Percentiles rank a stretch among this genome's conserved stretches.
phyloP scores from a whole-genome alignment of 2,797 vertebrate species.

The Lagodon rhomboides region DNA sequence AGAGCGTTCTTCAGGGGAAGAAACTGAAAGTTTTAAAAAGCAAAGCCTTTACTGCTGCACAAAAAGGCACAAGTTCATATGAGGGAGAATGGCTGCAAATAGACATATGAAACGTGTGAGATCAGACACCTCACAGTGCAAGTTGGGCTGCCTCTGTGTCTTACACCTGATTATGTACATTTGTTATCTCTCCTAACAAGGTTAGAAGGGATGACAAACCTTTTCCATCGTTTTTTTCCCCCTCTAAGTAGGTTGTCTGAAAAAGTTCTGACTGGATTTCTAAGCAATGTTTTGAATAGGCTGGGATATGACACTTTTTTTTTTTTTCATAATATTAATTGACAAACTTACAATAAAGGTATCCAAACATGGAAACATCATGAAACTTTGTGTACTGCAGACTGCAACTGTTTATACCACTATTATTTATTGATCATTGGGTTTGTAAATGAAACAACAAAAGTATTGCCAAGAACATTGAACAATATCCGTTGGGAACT shows the following conservation, averaged over 20 bases:
- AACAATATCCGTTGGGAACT: not conserved
- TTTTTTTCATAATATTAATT: not conserved
- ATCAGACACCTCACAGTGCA: slow-evolving; percentile 16
- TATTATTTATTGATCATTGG: not conserved
- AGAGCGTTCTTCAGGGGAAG: not conserved
- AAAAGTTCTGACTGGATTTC: slow-evolving; percentile 8
- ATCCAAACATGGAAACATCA: slow-evolving; percentile 13
- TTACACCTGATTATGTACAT: slow-evolving; percentile 17
- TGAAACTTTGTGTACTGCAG: slow-evolving; percentile 11
- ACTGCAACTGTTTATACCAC: slow-evolving; percentile 15
- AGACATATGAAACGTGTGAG: slow-evolving; percentile 37
- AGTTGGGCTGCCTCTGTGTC: slow-evolving; percentile 18
- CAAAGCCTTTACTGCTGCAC: not conserved
- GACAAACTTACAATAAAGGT: not conserved
- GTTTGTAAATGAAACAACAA: not conserved
- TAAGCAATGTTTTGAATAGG: not conserved
- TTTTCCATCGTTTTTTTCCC: not conserved
- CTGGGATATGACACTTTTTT: not conserved
- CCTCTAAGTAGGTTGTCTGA: slow-evolving; percentile 9
- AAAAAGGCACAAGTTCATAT: slow-evolving; percentile 15
- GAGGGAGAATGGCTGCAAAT: slow-evolving; percentile 19
- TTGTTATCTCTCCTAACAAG: slow-evolving; percentile 9
- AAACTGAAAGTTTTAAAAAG: slow-evolving; percentile 10
- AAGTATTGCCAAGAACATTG: not conserved
- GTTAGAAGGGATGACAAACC: slow-evolving; percentile 6